Evolutionary conservation across 2,113 vertebrate genomes (phyloP).

Genomic region (Epinephelus moara): DNA sequence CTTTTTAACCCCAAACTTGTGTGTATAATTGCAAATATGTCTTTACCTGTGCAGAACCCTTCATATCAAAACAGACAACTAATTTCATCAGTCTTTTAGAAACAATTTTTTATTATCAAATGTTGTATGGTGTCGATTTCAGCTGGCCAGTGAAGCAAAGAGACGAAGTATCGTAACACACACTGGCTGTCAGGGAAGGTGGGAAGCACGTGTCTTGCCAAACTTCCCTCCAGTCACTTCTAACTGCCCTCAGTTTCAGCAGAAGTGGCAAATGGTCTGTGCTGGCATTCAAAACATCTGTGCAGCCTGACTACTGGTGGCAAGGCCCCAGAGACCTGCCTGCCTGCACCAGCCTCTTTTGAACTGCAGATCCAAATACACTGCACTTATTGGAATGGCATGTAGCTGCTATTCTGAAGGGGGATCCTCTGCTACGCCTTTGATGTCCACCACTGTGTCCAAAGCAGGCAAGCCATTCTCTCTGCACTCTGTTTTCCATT

Average conservation of each 20-base stretch:
- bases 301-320: slow-evolving; percentile 70
- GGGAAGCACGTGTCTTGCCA: slow-evolving; percentile 62
- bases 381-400: slow-evolving; percentile 84
- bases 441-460: slow-evolving; percentile 81
- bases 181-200: slow-evolving; percentile 46
- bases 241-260: slow-evolving; percentile 58
- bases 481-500: slow-evolving; percentile 77
- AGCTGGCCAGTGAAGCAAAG: background rate
- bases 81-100: background rate
- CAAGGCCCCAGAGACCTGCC: slow-evolving; percentile 74
- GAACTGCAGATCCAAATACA: slow-evolving; percentile 80
- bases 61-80: background rate
- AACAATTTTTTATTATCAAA: background rate
- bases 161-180: slow-evolving; percentile 6
- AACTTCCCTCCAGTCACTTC: slow-evolving; percentile 57
- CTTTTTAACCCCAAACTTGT: background rate
- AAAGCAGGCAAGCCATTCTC: slow-evolving; percentile 69
- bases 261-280: slow-evolving; percentile 73
- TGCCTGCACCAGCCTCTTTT: slow-evolving; percentile 78
- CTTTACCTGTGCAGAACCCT: background rate
- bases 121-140: background rate
- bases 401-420: slow-evolving; percentile 81
- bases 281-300: slow-evolving; percentile 83
- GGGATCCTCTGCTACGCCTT: slow-evolving; percentile 78
- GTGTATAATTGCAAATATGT: background rate